Evolutionary conservation across 2,888 invertebrate species (phyloP), one percentile per base, ranked within the genome.

Genomic region (Yponomeuta plumbellus): DNA sequence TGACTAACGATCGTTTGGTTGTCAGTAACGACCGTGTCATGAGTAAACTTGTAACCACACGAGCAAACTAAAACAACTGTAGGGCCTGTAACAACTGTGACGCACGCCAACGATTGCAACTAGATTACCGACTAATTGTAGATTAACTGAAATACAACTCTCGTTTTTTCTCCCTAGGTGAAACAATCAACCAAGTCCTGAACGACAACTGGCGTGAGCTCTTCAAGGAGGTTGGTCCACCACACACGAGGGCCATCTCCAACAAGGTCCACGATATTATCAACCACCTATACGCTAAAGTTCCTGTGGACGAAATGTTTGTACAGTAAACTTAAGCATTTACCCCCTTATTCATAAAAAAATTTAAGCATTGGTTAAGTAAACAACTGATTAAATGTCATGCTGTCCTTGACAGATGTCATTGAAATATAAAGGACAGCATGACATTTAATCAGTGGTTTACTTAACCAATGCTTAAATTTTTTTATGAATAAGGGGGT

Each of bases 191-290:
- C 68, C 68, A 69, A 61, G 71, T 73, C 11, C 59, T 74, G 68
- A 74, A 74, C 39, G 70, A 72, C 11, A 74, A 73, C 66, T 74
- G 74, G 74, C 57, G 68, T 8, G 74, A 74, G 1, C 67, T 74
- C 22, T 73, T 74, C 67, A 68, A 62, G 58, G 73, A 72, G 57
- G 64, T 74, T 8, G 74, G 74, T 0, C 71, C 72, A 0, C 69
- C 72, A 0, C 71, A 69, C 67, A 70, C 67, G 13, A 67, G 69
- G 20, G 71, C 71, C 6, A 66, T 70, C 1, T 68, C 70, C 5
- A 23, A 64, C 21, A 71, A 71, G 67, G 72, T 74, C 11, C 71
- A 73, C 58, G 58, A 68, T 20, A 21, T 70, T 10, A 67, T 74
- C 34, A 72, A 72, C 63, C 68, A 71, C 62, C 58, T 74, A 10